Conservation (phyloP, 64 coral and sea anemone species). For the Montipora foliosa region DNA sequence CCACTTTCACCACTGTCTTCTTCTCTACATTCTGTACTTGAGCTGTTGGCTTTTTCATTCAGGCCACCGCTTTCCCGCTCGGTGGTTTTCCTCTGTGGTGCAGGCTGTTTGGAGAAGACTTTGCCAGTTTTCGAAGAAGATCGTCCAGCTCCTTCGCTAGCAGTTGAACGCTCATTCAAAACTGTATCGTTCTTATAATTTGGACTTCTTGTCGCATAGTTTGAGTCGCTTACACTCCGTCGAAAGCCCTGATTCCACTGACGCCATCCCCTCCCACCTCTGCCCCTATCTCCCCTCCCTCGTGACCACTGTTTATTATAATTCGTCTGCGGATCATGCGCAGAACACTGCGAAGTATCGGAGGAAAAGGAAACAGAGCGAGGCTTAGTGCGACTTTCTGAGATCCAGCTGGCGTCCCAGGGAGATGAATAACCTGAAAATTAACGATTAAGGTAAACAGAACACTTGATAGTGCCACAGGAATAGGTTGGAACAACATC, state of each 20-base stretch:
- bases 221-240: conserved; percentile 40
- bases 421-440: background rate
- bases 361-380: background rate
- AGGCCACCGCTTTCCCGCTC: background rate
- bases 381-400: background rate
- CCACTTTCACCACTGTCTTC: background rate
- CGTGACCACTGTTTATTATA: background rate
- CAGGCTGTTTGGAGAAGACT: background rate
- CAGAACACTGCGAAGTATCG: background rate
- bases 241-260: background rate
- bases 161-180: background rate
- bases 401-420: conserved; percentile 52
- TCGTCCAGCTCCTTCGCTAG: conserved; percentile 14
- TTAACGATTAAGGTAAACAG: background rate
- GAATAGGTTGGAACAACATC: too few species aligned
- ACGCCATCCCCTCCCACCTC: background rate
- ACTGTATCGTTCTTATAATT: background rate
- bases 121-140: background rate
- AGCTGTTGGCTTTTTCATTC: background rate
- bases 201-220: background rate
- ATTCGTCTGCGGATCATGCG: background rate
- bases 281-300: conserved; percentile 1
- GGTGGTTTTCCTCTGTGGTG: background rate
- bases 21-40: background rate
- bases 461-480: background rate